Percentiles rank a stretch among this genome's conserved stretches.
Evolutionary conservation across 1,140 invertebrate genomes (phyloP).

Genomic region (Ylistrum balloti): DNA sequence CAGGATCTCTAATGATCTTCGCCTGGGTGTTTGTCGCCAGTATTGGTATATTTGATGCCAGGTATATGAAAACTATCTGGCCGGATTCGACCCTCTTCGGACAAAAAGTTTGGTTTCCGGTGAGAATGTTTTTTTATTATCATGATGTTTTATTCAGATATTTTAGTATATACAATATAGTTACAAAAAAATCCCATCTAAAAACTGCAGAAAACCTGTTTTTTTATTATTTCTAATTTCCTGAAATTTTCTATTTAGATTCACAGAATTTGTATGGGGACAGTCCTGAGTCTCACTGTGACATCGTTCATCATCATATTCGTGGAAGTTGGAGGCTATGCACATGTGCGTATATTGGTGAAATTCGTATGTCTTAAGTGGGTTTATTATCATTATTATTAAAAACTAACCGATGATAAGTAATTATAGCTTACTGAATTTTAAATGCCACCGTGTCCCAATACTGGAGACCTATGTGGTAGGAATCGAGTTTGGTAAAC

Average conservation of each 20-base stretch:
- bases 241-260: constrained; percentile 43
- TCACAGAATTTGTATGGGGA: constrained; percentile 54
- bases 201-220: not conserved
- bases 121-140: not conserved
- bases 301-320: constrained; percentile 55
- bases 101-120: constrained; percentile 71
- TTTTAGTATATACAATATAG: too few species aligned
- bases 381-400: too few species aligned
- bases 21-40: constrained; percentile 69
- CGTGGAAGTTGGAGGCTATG: constrained; percentile 51
- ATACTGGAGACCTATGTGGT: too few species aligned
- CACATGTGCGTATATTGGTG: constrained; percentile 47
- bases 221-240: not conserved
- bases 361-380: too few species aligned
- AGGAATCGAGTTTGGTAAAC: too few species aligned
- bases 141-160: too few species aligned
- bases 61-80: constrained; percentile 67
- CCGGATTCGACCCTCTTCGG: constrained; percentile 56
- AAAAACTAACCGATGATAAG: too few species aligned
- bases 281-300: constrained; percentile 14
- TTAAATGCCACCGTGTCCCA: too few species aligned
- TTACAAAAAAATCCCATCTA: too few species aligned
- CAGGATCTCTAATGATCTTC: constrained; percentile 68
- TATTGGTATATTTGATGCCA: constrained; percentile 69
- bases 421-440: too few species aligned